Base-by-base conservation (phyloP, 2,888 invertebrate species). In the Alitta virens region DNA sequence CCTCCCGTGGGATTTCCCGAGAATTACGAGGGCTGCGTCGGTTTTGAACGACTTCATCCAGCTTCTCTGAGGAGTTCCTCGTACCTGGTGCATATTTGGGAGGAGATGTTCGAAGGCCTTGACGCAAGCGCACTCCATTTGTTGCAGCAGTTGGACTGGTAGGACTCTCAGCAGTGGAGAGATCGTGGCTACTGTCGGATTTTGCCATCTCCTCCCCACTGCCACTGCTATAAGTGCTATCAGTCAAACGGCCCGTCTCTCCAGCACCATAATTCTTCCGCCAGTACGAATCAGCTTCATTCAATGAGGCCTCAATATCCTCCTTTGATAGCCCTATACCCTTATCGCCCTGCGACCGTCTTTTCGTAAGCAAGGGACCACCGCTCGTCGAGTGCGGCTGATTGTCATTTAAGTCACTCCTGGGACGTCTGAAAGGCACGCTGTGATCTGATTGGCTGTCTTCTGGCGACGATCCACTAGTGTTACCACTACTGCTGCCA, bases 131-230 rank as follows among this genome's bases (percentile, higher is more conserved):
- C 9, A 52, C 52, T 9, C 23, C 52, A 21, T 21, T 46, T n/a
- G 46, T n/a, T 24, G n/a, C 16, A 16, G 23, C 16, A 21, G 52
- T 21, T 14, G 60, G 60, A 26, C 60, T 60, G 42, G 26, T 60
- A 14, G 55, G 60, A 2, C 42, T 38, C 7, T 56, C 46, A n/a
- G 46, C 33, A 43, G 43, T 49, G 1, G 49, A 14, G 7, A 68
- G 58, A 9, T 68, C 65, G 27, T 64, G 65, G 18, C 53, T 58
- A 46, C 56, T 59, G 43, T 68, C 68, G 1, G 66, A 63, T 18
- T 60, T 54, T 0, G 68, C 68, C 68, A 68, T 68, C 51, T 68
- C 68, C 61, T 68, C 68, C 21, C 68, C 68, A 24, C 67, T 68
- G 1, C 68, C 68, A 27, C 66, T 68, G 56, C 64, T 63, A 56